Evolutionary conservation across 2,113 vertebrate genomes (phyloP).

Genomic region (Petrocephalus zakoni): DNA sequence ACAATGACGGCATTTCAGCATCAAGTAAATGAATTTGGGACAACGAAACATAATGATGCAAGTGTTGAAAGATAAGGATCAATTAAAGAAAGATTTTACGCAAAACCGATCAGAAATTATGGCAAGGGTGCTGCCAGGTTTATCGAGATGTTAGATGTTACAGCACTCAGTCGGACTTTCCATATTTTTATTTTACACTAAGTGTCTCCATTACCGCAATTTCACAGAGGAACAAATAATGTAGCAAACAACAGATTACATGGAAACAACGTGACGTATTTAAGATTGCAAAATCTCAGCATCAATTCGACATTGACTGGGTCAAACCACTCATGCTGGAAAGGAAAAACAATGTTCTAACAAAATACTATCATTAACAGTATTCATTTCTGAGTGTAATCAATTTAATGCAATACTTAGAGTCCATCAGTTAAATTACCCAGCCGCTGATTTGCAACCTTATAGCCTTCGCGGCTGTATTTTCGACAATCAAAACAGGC

Average conservation of each 20-base stretch:
- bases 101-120: background rate
- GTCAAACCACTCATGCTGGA: conserved; percentile 3
- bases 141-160: background rate
- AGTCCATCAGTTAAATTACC: conserved; percentile 26
- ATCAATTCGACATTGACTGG: conserved; percentile 6
- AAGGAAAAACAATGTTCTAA: conserved; percentile 16
- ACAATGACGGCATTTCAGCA: background rate
- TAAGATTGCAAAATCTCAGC: conserved; percentile 5
- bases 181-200: conserved; percentile 8
- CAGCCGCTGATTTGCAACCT: conserved; percentile 17
- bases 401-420: conserved; percentile 25
- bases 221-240: background rate
- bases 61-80: background rate
- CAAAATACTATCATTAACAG: conserved; percentile 15
- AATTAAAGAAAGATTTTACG: background rate
- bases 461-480: conserved; percentile 16
- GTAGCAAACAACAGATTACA: background rate
- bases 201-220: conserved; percentile 1
- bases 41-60: background rate
- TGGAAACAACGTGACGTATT: conserved; percentile 11
- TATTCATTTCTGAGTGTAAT: conserved; percentile 21
- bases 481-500: conserved; percentile 18
- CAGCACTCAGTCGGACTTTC: background rate
- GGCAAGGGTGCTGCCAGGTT: background rate
- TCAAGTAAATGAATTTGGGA: background rate